Base-by-base conservation (phyloP, 2,113 vertebrate genomes). In the Haliaeetus leucogaster region DNA sequence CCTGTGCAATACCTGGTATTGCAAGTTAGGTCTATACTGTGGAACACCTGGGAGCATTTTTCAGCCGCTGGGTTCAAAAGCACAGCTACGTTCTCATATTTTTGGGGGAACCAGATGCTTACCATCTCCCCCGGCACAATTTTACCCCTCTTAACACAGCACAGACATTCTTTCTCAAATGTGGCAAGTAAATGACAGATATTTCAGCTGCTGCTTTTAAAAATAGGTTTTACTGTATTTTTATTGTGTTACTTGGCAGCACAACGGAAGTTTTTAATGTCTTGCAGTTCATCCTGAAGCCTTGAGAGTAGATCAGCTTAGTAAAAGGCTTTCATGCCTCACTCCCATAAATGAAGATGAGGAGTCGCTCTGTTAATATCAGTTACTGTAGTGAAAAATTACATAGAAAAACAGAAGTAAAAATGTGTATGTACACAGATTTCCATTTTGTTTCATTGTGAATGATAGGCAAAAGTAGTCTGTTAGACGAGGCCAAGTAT, bases 121-220 rank as follows among this genome's bases (percentile, higher is more conserved):
- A 4, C 19, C 10, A 5, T 66, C 10, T 56, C 4, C n/a, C 29
- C 18, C 5, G 12, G 15, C 14, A 1, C 42, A 52, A 2, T 66
- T 83, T 65, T 77, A 45, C 63, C 26, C 27, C 32, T 70, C 50
- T 66, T 73, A 68, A 66, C 34, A n/a, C 10, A 48, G 48, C 4
- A 3, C 29, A 13, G 16, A 4, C 22, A 10, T 13, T 47, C 7
- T 59, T 73, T 66, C 78, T 72, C 16, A 82, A 32, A 68, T 48
- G 38, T 76, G 47, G 40, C 59, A 84, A 93, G 56, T 48, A 76
- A 90, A 80, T 71, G 48, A 77, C 71, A 86, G 48, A 48, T 23
- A 34, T 63, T 94, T 90, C 68, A 89, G 55, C 59, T 92, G 47
- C 85, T 92, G 82, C 71, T 79, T 90, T 93, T 80, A 67, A 88